phyloP scores from a whole-genome alignment of 2,797 vertebrate species.

The Myotis findleyi region DNA sequence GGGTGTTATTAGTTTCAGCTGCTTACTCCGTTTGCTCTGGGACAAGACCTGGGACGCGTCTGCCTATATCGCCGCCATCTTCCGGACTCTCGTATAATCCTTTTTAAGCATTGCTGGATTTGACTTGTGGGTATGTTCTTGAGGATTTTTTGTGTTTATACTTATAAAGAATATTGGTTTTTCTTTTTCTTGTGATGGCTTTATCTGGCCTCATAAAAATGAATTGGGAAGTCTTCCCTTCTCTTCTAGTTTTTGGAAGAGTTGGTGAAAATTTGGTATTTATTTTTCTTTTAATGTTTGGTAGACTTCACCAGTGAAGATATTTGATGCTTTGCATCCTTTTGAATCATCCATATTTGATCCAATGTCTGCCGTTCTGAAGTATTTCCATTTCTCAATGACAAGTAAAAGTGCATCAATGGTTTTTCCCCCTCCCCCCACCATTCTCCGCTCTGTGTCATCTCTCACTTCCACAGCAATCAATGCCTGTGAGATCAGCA shows the following conservation, averaged over 20 bases:
- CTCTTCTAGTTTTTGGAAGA: not conserved
- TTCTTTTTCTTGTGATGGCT: not conserved
- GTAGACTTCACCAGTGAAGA: not conserved
- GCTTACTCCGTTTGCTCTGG: too few species aligned
- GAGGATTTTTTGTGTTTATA: not conserved
- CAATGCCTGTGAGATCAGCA: conserved; percentile 89
- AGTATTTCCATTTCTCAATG: not conserved
- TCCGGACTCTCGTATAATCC: not conserved
- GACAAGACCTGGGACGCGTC: too few species aligned
- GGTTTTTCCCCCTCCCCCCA: not conserved
- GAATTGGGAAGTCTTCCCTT: not conserved
- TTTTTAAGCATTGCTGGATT: not conserved
- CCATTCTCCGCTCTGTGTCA: not conserved
- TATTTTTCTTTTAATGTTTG: not conserved
- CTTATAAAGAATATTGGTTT: not conserved
- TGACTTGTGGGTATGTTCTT: not conserved
- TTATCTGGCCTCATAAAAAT: not conserved
- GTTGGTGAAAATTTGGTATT: not conserved
- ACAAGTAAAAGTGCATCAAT: not conserved
- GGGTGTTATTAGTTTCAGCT: too few species aligned
- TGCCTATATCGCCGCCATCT: too few species aligned
- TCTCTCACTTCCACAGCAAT: conserved; percentile 84
- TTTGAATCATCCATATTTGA: not conserved
- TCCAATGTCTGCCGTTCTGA: not conserved
- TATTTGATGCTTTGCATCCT: not conserved